Base-by-base conservation (phyloP, 2,888 invertebrate genomes). In the Agonum fuliginosum region DNA sequence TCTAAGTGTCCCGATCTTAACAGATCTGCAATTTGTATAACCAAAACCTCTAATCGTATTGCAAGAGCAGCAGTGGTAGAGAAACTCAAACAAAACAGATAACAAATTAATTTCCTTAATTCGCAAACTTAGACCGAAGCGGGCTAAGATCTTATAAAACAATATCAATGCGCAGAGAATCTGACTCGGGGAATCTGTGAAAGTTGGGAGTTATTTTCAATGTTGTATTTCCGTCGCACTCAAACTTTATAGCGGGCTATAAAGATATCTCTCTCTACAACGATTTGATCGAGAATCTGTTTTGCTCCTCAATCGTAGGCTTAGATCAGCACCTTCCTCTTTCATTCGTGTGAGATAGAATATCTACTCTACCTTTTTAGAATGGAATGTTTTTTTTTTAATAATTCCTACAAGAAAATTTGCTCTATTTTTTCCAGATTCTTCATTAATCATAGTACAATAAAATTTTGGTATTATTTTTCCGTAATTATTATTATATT, bases 71-170 rank as follows among this genome's bases (percentile, higher is more conserved):
- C 41, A n/a, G 24, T 24, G 54, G 12, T 4, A 24, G n/a, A 12
- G 20, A 17, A 67, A 67, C 37, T 67, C 67, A 67, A 67, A 67
- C 67, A 67, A 41, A 72, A 54, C 34, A 72, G 72, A 72, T 72
- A 72, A 54, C 72, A 54, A 72, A 72, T 72, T 72, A 72, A 72
- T 72, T 72, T 72, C 72, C 72, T 72, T 72, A 72, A 58, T 72
- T 72, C 72, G 19, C 54, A 48, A 71, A 71, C 37, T 67, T 67
- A 20, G 17, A 34, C 19, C 37, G 37, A 37, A 24, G 1, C 51
- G 41, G 27, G 19, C 30, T 48, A 24, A 43, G 71, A 71, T 72
- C 58, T 54, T 58, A 72, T 37, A 54, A 72, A 72, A 72, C 72
- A 72, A 72, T 72, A 72, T 72, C 58, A 72, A 72, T 72, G 30